Evolutionary conservation across 2,113 vertebrate genomes (phyloP), one percentile per base, ranked within the genome.

Genomic region (Apeltes quadracus): DNA sequence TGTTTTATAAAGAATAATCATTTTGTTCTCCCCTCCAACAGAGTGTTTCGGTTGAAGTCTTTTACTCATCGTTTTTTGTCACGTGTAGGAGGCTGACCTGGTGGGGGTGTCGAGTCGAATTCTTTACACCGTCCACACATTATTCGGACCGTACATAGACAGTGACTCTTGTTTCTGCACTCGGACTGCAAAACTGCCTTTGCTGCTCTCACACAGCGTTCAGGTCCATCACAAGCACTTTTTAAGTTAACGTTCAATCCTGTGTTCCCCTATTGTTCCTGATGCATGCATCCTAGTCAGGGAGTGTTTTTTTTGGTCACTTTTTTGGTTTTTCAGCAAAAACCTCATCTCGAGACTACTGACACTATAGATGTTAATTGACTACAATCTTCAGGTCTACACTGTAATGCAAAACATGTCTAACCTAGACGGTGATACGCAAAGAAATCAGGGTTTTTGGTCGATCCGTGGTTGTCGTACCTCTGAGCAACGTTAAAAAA

Each of bases 211-310:
- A 75, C 55, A 39, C 13, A 77, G 63, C 55, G 48, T 81, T 85
- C 75, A 82, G 85, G 73, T 85, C 86, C 48, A 84, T 72, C 46
- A 57, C 14, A 29, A 77, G 86, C 80, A 88, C 76, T 84, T 89
- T 43, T 85, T 83, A 34, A 74, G 58, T 85, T 85, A 1, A 41
- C 50, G 53, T 72, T 72, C 53, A 72, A 73, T 16, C 48, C 51
- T 64, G 59, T 82, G 62, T 67, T 81, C 50, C n/a, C 61, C 61
- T 65, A 16, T 83, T 32, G 69, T 83, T 51, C 22, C 27, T 67
- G 66, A 82, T 92, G 92, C 92, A 93, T 94, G 93, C 79, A 78
- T 4, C 68, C 75, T 50, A 34, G 72, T 81, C 55, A 68, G 48
- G 59, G 55, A 62, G 61, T 69, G 58, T 73, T 70, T 70, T 70